Percentiles rank a stretch among this genome's conserved stretches.
Conservation (phyloP, 2,797 vertebrate genomes). For the Bradypodion pumilum region DNA sequence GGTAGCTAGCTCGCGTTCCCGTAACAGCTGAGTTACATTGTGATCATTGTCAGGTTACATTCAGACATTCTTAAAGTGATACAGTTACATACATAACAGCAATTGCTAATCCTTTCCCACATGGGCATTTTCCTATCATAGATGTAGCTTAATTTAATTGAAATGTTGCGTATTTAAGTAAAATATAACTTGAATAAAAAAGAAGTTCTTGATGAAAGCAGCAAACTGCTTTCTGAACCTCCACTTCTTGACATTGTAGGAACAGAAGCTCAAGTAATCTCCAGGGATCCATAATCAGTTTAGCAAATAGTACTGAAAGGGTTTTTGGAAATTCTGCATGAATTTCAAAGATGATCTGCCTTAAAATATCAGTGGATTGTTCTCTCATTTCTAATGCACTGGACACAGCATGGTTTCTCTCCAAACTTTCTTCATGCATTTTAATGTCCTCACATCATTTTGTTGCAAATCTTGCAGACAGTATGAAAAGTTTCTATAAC, state of each 20-base stretch:
- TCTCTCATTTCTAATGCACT: conserved; percentile 53
- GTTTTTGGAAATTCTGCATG: not conserved
- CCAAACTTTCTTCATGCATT: conserved; percentile 57
- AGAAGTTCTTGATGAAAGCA: not conserved
- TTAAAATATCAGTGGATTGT: conserved; percentile 41
- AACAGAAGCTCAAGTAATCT: not conserved
- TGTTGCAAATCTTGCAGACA: conserved; percentile 54
- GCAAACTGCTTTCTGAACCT: conserved; percentile 2
- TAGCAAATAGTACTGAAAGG: conserved; percentile 30
- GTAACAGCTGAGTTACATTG: no score
- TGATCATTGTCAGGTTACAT: no score
- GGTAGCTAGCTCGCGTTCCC: no score
- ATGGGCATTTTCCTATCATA: not conserved
- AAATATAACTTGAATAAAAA: not conserved
- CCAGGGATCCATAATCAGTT: conserved; percentile 22
- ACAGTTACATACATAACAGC: no score
- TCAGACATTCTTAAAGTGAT: no score
- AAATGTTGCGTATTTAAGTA: not conserved
- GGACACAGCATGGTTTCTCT: conserved; percentile 55
- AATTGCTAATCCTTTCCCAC: not conserved
- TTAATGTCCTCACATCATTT: conserved; percentile 45
- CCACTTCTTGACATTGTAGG: conserved; percentile 32
- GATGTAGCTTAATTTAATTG: not conserved
- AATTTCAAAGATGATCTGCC: conserved; percentile 51
- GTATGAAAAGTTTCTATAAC: conserved; percentile 47